A percentile compares a stretch with the other conserved stretches of the same genome.
Evolutionary conservation across 1,140 invertebrate genomes (phyloP).

Genomic region (Trachymyrmex septentrionalis): DNA sequence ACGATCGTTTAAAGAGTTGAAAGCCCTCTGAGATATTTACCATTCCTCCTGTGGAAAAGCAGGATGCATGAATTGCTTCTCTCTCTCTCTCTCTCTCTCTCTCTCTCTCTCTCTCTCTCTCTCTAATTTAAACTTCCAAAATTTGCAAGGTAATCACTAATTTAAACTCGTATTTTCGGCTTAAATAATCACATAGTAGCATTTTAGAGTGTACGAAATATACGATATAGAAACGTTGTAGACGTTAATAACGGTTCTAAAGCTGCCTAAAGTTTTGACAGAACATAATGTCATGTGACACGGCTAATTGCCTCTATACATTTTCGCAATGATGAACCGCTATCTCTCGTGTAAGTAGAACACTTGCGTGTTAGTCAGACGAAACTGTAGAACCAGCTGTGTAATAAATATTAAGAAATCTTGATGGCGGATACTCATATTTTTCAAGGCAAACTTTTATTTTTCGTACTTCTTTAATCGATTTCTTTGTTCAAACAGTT

Average conservation of each 20-base stretch:
- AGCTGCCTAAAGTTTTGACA: conserved; percentile 54
- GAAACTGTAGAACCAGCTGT: neutral
- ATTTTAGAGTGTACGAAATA: conserved; percentile 31
- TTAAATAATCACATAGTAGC: conserved; percentile 42
- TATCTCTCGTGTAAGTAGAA: conserved; percentile 37
- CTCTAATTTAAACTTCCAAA: conserved; percentile 51
- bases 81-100: neutral
- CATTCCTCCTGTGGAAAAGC: neutral
- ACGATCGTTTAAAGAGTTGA: conserved; percentile 47
- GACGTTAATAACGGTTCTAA: conserved; percentile 58
- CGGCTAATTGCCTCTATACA: conserved; percentile 50
- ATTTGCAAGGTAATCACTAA: conserved; percentile 49
- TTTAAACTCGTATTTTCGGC: conserved; percentile 48
- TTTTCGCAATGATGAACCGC: conserved; percentile 50
- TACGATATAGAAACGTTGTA: conserved; percentile 47
- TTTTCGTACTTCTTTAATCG: neutral
- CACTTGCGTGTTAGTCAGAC: conserved; percentile 28
- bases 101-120: too few relatives aligned
- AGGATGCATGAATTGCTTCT: conserved; percentile 32
- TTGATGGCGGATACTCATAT: neutral
- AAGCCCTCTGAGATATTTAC: conserved; percentile 46
- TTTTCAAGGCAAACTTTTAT: neutral
- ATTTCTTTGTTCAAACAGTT: neutral
- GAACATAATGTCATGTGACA: conserved; percentile 60
- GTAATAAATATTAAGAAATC: conserved; percentile 25